Base-by-base conservation (phyloP, 2,888 invertebrate genomes). In the Chalcis sispes region DNA sequence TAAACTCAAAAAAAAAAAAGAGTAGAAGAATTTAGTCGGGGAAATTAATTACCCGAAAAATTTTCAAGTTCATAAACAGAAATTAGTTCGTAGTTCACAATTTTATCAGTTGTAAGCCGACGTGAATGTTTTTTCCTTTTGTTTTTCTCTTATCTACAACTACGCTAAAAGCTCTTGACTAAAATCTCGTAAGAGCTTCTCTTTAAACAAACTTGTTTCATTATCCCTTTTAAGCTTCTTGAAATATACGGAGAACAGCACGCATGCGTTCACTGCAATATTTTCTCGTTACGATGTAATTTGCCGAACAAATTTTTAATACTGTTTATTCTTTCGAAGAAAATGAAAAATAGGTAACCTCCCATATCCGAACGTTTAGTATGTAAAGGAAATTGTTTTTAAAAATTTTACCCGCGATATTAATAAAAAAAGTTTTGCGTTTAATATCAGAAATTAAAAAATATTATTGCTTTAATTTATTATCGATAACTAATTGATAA, bases 191-290 rank as follows among this genome's bases (percentile, higher is more conserved):
- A 36, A 56, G 29, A 72, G 54, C 46, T 23, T 52, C 64, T 56
- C 54, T 58, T 50, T 71, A 42, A 29, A 62, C 46, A 70, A 70
- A 70, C 70, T 70, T 69, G 69, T 58, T 70, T 70, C 52, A 61
- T 70, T 61, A 70, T 70, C 61, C 50, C 36, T 52, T 70, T 70
- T 61, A 52, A 61, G 61, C 61, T 61, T 25, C 61, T 50, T 50
- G 50, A 50, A 40, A 61, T 52, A 20, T 50, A 52, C 48, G 32
- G 27, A n/a, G n/a, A 18, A 27, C 52, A 8, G 40, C 54, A 18
- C 50, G 50, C 36, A 23, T 15, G 29, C 3, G 29, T 7, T 18
- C n/a, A 5, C 56, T 29, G 32, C 18, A 32, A 50, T 18, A 23
- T 50, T 50, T 50, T 50, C 50, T 20, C 50, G 5, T 50, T 50